Base-by-base conservation (phyloP, 1,140 invertebrate genomes). In the Globodera rostochiensis region DNA sequence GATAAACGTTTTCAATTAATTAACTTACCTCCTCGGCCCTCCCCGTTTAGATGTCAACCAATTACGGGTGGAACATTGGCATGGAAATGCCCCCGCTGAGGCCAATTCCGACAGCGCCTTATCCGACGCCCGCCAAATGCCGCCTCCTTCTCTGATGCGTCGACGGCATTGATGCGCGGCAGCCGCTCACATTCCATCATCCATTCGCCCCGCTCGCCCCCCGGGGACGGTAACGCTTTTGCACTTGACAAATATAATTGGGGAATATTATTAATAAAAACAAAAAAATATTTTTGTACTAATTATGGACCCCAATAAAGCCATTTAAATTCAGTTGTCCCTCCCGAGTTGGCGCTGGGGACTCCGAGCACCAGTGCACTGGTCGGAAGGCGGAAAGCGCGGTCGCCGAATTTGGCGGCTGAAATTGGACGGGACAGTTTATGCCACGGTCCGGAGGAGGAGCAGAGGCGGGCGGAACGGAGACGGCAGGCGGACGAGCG, bases 371-470 rank as follows among this genome's bases (percentile, higher is more conserved):
- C 77, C 6, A 66, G 50, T 21, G 77, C 77, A 19, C 46, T 78
- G 46, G 77, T 78, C 66, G 77, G 77, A 3, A 45, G 77, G n/a
- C 45, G 66, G 64, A 78, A 78, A 47, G 77, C 64, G 46, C 77
- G 77, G 47, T 64, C 64, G 47, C 77, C 77, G 36, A 78, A 78
- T 69, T 69, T 78, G 57, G 53, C 53, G 15, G 77, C 77, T 5
- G 77, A 78, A 64, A 70, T 78, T 8, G 77, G 77, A 25, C 21
- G 77, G 0, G 77, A 78, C 69, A 71, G 69, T 47, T 45, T 71
- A 11, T 71, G 69, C 46, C 69, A 21, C 1, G 69, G 69, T 13
- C 57, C 57, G 46, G 69, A 71, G 11, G 69, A 71, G 69, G 69
- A 71, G 69, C 21, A 25, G 36, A 71, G 69, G 25, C 69, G 69